These are phyloP conservation scores for Lottia scabra DNA, from an alignment of 2,888 invertebrate species.

Conservation along the genomic window DNA sequence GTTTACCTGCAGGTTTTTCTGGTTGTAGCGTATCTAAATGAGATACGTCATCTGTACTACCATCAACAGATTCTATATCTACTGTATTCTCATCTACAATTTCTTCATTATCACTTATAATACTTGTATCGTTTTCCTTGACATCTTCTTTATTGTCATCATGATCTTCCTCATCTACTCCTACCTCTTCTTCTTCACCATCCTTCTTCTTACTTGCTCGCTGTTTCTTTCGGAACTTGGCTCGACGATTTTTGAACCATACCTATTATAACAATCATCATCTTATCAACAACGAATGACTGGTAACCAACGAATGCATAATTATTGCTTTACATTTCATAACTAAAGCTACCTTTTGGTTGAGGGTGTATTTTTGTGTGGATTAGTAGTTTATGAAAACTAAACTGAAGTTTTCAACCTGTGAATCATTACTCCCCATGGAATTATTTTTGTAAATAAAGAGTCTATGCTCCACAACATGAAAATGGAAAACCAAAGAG, in stretches of 20 bases:
- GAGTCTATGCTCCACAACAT: too few relatives aligned
- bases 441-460: too few relatives aligned
- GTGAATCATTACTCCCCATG: too few relatives aligned
- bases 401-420: too few relatives aligned
- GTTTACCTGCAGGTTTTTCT: too few relatives aligned
- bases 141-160: slow-evolving; percentile 21
- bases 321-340: too few relatives aligned
- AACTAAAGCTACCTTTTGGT: too few relatives aligned
- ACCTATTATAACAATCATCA: slow-evolving; percentile 76
- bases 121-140: slow-evolving; percentile 14
- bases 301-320: too few relatives aligned
- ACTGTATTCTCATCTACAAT: slow-evolving; percentile 26
- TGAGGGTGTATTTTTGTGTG: too few relatives aligned
- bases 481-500: too few relatives aligned
- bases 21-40: not conserved
- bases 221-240: slow-evolving; percentile 97
- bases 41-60: not conserved
- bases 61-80: slow-evolving; percentile 33
- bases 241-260: slow-evolving; percentile 98
- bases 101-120: slow-evolving; percentile 17
- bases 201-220: slow-evolving; percentile 35
- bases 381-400: too few relatives aligned
- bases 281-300: not conserved
- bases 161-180: not conserved
- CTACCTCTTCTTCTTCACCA: slow-evolving; percentile 4